phyloP scores from a whole-genome alignment of 2,113 vertebrate species.

The Dromaius novaehollandiae region DNA sequence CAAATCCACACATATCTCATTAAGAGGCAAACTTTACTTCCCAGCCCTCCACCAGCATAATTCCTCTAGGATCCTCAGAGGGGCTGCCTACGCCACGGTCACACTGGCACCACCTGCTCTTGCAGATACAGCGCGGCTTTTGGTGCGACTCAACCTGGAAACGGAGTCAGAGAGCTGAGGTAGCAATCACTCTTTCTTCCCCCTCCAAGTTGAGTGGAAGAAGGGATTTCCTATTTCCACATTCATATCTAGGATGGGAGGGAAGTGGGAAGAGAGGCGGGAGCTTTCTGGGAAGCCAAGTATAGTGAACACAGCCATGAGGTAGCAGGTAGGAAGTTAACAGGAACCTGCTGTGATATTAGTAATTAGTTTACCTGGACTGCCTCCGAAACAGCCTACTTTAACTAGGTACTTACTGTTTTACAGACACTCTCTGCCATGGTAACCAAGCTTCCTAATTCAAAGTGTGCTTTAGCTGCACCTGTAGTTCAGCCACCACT shows the following conservation, averaged over 20 bases:
- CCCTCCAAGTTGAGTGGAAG: background rate
- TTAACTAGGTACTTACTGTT: background rate
- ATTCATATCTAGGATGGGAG: background rate
- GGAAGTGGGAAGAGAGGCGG: background rate
- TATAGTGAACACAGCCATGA: background rate
- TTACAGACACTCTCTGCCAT: background rate
- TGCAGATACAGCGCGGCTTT: background rate
- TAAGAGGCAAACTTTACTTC: background rate
- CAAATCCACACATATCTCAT: background rate
- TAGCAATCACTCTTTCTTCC: background rate
- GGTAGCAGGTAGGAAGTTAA: background rate
- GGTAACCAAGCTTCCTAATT: background rate
- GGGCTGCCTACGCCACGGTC: rapidly evolving
- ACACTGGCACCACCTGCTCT: background rate
- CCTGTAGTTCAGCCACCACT: background rate
- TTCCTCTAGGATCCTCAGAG: background rate
- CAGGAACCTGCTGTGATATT: background rate
- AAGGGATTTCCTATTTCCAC: background rate
- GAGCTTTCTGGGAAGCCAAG: background rate
- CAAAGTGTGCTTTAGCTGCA: rapidly evolving
- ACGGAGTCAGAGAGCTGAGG: background rate
- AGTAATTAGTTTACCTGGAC: background rate
- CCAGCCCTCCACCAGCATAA: background rate
- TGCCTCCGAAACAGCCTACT: background rate
- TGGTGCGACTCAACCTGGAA: background rate